Evolutionary conservation across 2,888 invertebrate genomes (phyloP).

Genomic region (Adelphocoris suturalis): DNA sequence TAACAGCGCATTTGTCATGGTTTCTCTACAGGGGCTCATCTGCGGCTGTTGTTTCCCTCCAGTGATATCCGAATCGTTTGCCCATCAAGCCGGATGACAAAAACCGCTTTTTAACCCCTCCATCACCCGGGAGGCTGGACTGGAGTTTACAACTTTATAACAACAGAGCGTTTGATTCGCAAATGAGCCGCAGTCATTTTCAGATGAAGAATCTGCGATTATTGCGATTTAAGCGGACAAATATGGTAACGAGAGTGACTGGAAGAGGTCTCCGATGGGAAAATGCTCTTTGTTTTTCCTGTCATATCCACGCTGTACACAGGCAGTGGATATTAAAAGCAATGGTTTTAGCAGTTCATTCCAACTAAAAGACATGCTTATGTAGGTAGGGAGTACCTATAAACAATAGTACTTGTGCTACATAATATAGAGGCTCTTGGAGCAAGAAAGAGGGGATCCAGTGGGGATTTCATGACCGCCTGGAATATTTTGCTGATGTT

Average conservation of each 20-base stretch:
- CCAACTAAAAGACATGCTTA: too few species aligned
- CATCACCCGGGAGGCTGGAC: not conserved
- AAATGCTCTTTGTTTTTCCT: conserved; percentile 30
- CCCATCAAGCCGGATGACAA: conserved; percentile 34
- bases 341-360: too few species aligned
- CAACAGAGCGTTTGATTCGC: conserved; percentile 23
- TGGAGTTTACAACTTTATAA: conserved; percentile 42
- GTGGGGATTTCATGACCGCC: too few species aligned
- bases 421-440: too few species aligned
- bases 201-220: conserved; percentile 35
- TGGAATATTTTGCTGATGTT: too few species aligned
- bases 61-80: not conserved
- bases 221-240: conserved; percentile 33
- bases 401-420: too few species aligned
- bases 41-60: not conserved
- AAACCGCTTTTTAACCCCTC: conserved; percentile 33
- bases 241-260: conserved; percentile 16
- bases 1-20: conserved; percentile 59
- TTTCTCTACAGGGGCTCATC: conserved; percentile 31
- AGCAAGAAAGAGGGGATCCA: too few species aligned
- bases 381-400: too few species aligned
- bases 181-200: conserved; percentile 39
- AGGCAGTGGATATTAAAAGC: not conserved
- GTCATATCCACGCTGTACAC: not conserved
- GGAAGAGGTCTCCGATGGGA: not conserved